Conservation (phyloP, 2,113 vertebrate species). For the Bettongia penicillata region DNA sequence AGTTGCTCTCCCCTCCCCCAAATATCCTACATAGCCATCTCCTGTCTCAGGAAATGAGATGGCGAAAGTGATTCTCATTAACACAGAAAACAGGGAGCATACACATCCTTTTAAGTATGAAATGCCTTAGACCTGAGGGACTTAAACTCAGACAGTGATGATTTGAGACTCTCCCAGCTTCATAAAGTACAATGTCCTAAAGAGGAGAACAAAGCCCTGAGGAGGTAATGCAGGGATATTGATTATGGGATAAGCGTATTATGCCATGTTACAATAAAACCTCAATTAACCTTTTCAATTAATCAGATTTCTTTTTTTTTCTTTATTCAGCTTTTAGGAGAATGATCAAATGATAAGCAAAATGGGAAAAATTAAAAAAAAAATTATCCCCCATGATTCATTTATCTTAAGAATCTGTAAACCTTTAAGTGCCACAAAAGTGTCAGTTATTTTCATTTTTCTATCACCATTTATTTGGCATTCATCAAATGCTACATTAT, state of each 20-base stretch:
- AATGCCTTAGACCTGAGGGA: neutral
- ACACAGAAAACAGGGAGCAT: neutral
- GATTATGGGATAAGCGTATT: neutral
- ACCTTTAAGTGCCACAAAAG: neutral
- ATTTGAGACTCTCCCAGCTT: neutral
- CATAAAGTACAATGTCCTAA: neutral
- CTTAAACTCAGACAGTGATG: neutral
- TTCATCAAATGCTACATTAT: neutral
- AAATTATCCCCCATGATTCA: neutral
- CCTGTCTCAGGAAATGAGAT: neutral
- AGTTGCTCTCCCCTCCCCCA: neutral
- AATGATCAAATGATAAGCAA: conserved; percentile 28
- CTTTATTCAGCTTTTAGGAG: neutral
- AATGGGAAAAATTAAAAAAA: neutral
- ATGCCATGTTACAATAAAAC: neutral
- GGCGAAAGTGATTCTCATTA: conserved; percentile 12
- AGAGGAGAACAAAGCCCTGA: neutral
- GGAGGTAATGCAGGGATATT: neutral
- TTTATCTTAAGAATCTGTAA: neutral
- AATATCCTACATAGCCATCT: neutral
- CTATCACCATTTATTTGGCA: neutral
- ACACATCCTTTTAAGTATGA: neutral
- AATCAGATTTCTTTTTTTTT: conserved; percentile 17
- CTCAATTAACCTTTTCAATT: conserved; percentile 27
- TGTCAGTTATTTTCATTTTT: neutral